phyloP scores from a whole-genome alignment of 2,113 vertebrate species.

The Herpetotheres cachinnans region DNA sequence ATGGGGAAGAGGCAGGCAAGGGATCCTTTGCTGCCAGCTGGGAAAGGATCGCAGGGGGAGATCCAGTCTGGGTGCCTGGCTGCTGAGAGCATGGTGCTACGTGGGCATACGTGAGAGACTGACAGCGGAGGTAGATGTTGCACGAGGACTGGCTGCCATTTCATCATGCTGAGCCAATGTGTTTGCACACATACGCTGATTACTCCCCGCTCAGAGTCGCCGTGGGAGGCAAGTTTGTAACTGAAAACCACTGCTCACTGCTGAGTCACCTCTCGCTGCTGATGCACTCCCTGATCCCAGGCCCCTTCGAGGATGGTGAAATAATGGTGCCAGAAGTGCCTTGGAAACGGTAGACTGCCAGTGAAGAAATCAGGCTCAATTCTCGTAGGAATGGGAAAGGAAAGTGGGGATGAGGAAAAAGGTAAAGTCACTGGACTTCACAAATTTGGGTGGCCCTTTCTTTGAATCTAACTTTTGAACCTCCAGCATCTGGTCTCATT shows the following conservation, averaged over 20 bases:
- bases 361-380: not conserved
- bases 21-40: not conserved
- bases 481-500: not conserved
- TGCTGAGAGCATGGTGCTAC: not conserved
- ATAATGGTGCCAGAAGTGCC: not conserved
- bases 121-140: not conserved
- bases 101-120: not conserved
- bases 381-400: not conserved
- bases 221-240: not conserved
- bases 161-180: rapidly evolving
- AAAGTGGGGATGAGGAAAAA: not conserved
- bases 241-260: not conserved
- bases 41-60: not conserved
- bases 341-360: not conserved
- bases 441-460: not conserved
- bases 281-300: not conserved
- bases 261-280: slow-evolving; percentile 4
- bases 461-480: not conserved
- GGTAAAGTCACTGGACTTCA: not conserved
- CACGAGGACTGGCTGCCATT: not conserved
- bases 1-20: rapidly evolving
- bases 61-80: not conserved
- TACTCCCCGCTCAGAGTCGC: not conserved
- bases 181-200: not conserved
- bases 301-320: not conserved